A percentile compares a stretch with the other conserved stretches of the same genome.
These are phyloP conservation scores for Balaeniceps rex DNA, from an alignment of 2,113 vertebrate genomes.

Conservation along the genomic window DNA sequence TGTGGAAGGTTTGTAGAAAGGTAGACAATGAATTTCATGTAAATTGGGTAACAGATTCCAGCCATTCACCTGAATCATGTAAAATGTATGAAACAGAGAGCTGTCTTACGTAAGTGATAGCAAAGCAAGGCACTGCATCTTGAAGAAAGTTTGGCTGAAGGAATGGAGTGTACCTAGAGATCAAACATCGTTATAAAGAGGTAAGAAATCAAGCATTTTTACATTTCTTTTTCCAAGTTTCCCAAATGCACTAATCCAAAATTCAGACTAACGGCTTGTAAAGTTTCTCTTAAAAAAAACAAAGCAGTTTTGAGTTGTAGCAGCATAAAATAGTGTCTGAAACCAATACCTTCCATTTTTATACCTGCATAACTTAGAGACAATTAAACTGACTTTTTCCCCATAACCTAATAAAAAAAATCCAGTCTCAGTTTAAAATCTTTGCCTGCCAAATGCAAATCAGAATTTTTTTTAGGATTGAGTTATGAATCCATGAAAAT, in stretches of 20 bases:
- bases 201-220: background rate
- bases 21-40: background rate
- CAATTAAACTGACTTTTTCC: slow-evolving; percentile 38
- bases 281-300: slow-evolving; percentile 13
- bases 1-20: background rate
- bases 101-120: background rate
- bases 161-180: background rate
- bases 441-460: slow-evolving; percentile 18
- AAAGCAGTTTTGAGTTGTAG: background rate
- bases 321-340: slow-evolving; percentile 10
- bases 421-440: background rate
- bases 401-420: slow-evolving; percentile 9
- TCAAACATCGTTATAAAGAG: background rate
- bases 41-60: background rate
- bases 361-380: slow-evolving; percentile 13
- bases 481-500: slow-evolving; percentile 50
- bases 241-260: background rate
- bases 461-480: slow-evolving; percentile 16
- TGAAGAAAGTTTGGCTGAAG: background rate
- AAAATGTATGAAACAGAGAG: background rate
- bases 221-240: background rate
- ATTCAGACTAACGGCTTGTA: slow-evolving; percentile 11
- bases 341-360: slow-evolving; percentile 25
- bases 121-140: background rate
- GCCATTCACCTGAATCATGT: background rate